Percentiles rank a stretch among this genome's conserved stretches.
Evolutionary conservation across 2,113 vertebrate genomes (phyloP).

Genomic region (Apistogramma diplotaenia): DNA sequence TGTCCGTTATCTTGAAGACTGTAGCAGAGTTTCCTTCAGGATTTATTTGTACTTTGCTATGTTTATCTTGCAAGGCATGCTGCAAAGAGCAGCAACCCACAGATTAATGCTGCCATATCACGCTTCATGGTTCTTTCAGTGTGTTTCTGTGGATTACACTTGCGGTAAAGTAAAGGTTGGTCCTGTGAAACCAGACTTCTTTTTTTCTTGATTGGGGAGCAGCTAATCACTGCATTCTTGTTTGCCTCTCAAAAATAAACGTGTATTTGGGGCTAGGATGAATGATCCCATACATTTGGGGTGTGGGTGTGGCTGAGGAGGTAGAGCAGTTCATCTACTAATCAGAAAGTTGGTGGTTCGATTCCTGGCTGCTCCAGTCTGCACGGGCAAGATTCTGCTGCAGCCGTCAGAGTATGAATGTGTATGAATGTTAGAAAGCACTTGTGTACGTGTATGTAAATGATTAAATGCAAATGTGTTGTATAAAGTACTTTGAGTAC

Average conservation of each 20-base stretch:
- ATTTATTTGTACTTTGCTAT: neutral
- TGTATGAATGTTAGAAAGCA: too few species aligned
- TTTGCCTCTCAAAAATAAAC: neutral
- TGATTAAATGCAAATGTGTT: too few species aligned
- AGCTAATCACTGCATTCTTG: neutral
- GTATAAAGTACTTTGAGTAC: too few species aligned
- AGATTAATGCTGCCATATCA: neutral
- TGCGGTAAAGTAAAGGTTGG: neutral
- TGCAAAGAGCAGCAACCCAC: neutral
- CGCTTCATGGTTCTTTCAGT: neutral
- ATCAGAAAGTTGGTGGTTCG: too few species aligned
- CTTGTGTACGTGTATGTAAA: too few species aligned
- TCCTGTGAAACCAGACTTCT: neutral
- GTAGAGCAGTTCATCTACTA: too few species aligned
- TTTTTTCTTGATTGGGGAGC: fast-evolving
- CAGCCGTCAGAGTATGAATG: too few species aligned
- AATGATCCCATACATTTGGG: too few species aligned
- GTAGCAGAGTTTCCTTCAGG: neutral
- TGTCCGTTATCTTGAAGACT: neutral
- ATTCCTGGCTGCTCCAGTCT: too few species aligned
- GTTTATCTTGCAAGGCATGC: neutral
- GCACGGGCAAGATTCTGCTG: too few species aligned
- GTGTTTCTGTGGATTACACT: neutral
- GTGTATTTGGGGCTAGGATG: neutral
- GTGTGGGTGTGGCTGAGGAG: too few species aligned